Base-by-base conservation (phyloP, 2,797 vertebrate genomes). In the Myotis pilosus region DNA sequence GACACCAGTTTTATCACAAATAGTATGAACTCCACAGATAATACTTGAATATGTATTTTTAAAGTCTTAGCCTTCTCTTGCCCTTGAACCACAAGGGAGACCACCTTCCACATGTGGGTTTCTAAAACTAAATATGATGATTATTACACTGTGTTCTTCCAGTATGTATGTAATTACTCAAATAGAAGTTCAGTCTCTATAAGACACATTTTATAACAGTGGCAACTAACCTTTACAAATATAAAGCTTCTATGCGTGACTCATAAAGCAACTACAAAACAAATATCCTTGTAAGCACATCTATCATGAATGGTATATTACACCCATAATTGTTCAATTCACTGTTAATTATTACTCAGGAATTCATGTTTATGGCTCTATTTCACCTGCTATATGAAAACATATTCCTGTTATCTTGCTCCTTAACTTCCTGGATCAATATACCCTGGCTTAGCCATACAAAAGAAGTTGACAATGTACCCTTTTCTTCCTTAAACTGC, bases 281-380 rank as follows among this genome's bases (percentile, higher is more conserved):
- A 95, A 97, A 97, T 93, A 95, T 97, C 94, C 93, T 95, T 96
- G 88, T 71, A 94, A 97, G 96, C 78, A 94, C 80, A 92, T 96
- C 90, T 91, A 96, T 57, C 86, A 41, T 92, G 93, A 95, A 89
- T 66, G 87, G 93, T 95, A 94, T 97, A 97, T 97, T 96, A 94
- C 86, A 94, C 86, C 84, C 64, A 69, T 95, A 97, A 97, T 96
- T 94, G 95, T 97, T 95, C 80, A 97, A 79, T 92, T 96, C 85
- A 81, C 80, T 93, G 97, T 97, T 97, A 97, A 97, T 97, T 96
- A 97, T 97, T 97, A 97, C 96, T 96, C 92, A 97, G 94, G 95
- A 95, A 93, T 95, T 97, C 92, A 89, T 91, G 83, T 96, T 97
- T 97, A 97, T 97, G 93, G 86, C 92, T 96, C 87, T 94, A 74